Evolutionary conservation across 2,888 invertebrate genomes (phyloP), one percentile per base, ranked within the genome.

Genomic region (Panorpa germanica): DNA sequence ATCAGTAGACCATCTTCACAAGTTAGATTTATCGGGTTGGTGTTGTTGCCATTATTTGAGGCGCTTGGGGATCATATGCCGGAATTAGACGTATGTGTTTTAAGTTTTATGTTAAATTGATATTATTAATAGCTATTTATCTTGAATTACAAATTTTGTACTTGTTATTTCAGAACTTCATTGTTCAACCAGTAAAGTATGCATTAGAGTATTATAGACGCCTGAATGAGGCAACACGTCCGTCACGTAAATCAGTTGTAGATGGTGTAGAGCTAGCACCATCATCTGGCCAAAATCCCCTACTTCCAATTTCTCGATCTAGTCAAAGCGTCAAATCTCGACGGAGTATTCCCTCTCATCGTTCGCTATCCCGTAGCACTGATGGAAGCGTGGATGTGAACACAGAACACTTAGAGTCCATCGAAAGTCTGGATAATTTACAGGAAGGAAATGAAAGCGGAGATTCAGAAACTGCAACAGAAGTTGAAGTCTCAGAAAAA

Each of bases 1-100:
- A 76, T 81, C 31, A 78, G 78, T 35, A 81, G 78, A 48, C 75
- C 78, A 4, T 76, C 78, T 11, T 80, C 81, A 2, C 81, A 82
- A 50, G 76, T 77, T 46, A 76, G 77, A 31, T 82, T 82, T 53
- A 82, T 82, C 48, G 78, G 80, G 25, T 63, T 77, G 44, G 80
- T 82, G 24, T 58, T 82, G 26, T 56, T 82, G 43, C 82, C 82
- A 10, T 59, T 82, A 23, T 81, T 81, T 48, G 78, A 81, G 51
- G 70, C 75, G 5, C 61, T 82, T 11, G 76, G 76, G 9, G 71
- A 73, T 39, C 59, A 78, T 27, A 64, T 80, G 37, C 69, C 73
- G 2, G 74, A 76, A 48, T 57, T 80, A 35, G 70, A 73, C 57
- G 80, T 73, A n/a, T n/a, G 43, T 43, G 43, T 22, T 16, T 17